These are phyloP conservation scores for Oplegnathus fasciatus DNA, from an alignment of 2,113 vertebrate genomes.

Conservation along the genomic window DNA sequence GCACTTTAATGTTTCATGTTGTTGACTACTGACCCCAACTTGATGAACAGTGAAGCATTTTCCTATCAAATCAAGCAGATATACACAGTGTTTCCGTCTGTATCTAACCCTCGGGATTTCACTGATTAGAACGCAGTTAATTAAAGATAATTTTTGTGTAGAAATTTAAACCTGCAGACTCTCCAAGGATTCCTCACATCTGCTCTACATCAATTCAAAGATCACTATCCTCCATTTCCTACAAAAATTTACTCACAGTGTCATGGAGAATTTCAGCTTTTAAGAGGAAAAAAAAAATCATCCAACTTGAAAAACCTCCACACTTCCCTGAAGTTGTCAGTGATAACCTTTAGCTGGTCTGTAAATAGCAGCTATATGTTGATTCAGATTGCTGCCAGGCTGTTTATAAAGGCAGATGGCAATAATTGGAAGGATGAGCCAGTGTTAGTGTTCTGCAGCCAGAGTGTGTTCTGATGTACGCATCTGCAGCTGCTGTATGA, in stretches of 20 bases:
- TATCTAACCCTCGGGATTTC: not conserved
- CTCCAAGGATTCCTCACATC: not conserved
- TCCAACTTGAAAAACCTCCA: not conserved
- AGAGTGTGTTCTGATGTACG: not conserved
- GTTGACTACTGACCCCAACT: not conserved
- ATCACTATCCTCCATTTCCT: not conserved
- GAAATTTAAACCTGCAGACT: not conserved
- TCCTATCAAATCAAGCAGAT: not conserved
- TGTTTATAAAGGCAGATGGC: slow-evolving; percentile 31
- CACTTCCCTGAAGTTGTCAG: not conserved
- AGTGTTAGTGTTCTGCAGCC: not conserved
- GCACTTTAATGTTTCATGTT: not conserved
- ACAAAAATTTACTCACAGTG: not conserved
- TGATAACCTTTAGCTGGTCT: slow-evolving; percentile 10
- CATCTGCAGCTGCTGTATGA: not conserved
- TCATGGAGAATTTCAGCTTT: not conserved
- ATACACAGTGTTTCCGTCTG: not conserved
- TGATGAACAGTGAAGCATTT: not conserved
- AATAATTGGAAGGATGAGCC: slow-evolving; percentile 24
- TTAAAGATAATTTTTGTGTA: not conserved
- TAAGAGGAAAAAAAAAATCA: not conserved
- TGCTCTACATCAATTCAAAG: not conserved
- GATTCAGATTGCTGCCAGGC: not conserved
- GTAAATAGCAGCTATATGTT: not conserved
- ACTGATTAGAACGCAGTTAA: not conserved